Conservation (phyloP, 2,113 vertebrate genomes). For the Pungitius pungitius region DNA sequence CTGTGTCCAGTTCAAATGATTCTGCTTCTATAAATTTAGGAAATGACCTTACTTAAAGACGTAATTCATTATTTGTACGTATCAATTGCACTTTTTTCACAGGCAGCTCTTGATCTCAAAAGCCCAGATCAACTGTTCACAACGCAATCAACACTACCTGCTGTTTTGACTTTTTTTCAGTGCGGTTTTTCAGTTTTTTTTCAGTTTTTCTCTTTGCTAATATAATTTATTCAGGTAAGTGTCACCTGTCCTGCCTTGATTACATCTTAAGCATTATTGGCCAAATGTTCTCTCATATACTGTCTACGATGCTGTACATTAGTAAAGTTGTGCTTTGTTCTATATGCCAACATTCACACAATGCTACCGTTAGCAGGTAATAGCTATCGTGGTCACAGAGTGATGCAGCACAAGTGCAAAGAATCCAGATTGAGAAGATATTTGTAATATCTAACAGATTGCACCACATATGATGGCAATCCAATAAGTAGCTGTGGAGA, state of each 20-base stretch:
- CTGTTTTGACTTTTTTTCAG: background rate
- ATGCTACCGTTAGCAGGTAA: background rate
- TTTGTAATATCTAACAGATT: too few species aligned
- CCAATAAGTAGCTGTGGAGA: background rate
- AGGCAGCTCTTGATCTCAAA: background rate
- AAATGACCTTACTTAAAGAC: background rate
- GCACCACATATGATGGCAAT: background rate
- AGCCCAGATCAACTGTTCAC: background rate
- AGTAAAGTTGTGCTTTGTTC: background rate
- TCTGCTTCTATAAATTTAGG: background rate
- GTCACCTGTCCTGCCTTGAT: background rate
- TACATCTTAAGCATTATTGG: background rate
- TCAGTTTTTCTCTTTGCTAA: too few species aligned
- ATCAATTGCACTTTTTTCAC: background rate
- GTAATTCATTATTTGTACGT: background rate
- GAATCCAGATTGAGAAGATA: too few species aligned
- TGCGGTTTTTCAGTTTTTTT: too few species aligned
- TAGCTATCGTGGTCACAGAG: background rate
- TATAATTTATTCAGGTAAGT: background rate
- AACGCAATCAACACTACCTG: background rate
- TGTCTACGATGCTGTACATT: background rate
- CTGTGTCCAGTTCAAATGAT: background rate
- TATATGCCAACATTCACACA: background rate
- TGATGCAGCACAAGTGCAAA: too few species aligned
- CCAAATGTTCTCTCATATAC: background rate